phyloP scores from a whole-genome alignment of 2,113 vertebrate genomes.

The Agelaius tricolor region DNA sequence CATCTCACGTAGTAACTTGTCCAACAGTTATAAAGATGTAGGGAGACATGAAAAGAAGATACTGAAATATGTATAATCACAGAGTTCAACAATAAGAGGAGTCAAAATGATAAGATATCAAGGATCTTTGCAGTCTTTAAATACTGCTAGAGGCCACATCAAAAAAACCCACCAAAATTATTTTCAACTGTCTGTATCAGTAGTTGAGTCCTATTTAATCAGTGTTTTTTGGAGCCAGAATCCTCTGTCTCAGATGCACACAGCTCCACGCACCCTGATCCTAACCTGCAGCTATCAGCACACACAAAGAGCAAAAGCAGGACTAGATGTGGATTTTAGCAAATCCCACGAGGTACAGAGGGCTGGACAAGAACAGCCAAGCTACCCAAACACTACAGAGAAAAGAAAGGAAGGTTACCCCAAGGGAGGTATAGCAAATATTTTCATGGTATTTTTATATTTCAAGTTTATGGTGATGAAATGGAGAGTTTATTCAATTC shows the following conservation, averaged over 20 bases:
- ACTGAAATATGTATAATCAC: constrained; percentile 29
- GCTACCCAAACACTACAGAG: not conserved
- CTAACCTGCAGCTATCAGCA: not conserved
- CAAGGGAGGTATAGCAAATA: not conserved
- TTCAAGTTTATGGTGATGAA: not conserved
- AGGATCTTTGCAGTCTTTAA: not conserved
- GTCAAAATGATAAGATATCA: not conserved
- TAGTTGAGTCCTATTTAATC: not conserved
- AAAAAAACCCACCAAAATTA: not conserved
- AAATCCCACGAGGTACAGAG: not conserved
- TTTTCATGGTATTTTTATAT: not conserved
- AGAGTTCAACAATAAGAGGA: constrained; percentile 13
- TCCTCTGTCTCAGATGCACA: not conserved
- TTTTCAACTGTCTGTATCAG: not conserved
- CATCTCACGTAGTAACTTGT: constrained; percentile 8
- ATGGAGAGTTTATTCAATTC: not conserved
- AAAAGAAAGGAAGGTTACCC: not conserved
- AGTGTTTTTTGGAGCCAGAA: not conserved
- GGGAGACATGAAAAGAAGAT: constrained; percentile 33
- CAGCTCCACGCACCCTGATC: not conserved
- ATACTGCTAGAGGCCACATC: not conserved
- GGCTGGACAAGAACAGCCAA: not conserved
- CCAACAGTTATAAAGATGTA: not conserved
- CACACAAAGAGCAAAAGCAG: not conserved
- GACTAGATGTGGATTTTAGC: not conserved